Conservation (phyloP, 2,113 vertebrate species). For the Empidonax traillii region DNA sequence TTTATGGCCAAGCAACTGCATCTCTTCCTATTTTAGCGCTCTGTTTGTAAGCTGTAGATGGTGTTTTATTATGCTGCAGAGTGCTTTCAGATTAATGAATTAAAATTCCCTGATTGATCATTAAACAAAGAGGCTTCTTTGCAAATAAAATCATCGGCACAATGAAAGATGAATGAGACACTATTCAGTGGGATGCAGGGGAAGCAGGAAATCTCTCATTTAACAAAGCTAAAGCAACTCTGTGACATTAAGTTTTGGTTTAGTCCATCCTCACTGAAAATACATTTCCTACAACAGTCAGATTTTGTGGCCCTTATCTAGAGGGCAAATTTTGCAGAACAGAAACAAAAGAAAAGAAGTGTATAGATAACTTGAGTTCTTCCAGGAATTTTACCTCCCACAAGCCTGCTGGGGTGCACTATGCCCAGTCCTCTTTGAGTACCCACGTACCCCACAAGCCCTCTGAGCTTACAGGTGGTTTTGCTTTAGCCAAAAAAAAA, state of each 20-base stretch:
- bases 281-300: neutral
- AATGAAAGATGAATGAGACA: slow-evolving; percentile 13
- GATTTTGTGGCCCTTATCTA: rapidly evolving
- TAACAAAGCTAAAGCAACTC: neutral
- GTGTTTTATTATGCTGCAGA: slow-evolving; percentile 10
- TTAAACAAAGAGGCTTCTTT: slow-evolving; percentile 19
- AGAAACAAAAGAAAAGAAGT: neutral
- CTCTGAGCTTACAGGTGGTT: neutral
- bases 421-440: neutral
- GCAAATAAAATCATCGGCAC: neutral
- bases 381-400: neutral
- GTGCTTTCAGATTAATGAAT: slow-evolving; percentile 24
- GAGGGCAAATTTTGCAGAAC: neutral
- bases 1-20: neutral
- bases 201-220: neutral
- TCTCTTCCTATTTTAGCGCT: neutral
- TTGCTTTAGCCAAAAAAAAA: neutral
- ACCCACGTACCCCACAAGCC: neutral
- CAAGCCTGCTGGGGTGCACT: rapidly evolving
- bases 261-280: neutral
- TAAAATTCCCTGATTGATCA: slow-evolving; percentile 23
- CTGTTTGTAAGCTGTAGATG: neutral
- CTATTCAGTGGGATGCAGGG: neutral
- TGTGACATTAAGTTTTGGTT: neutral
- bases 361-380: neutral